These are phyloP conservation scores for Caenorhabditis drosophilae DNA, from an alignment of 2,888 invertebrate species.

Conservation along the genomic window DNA sequence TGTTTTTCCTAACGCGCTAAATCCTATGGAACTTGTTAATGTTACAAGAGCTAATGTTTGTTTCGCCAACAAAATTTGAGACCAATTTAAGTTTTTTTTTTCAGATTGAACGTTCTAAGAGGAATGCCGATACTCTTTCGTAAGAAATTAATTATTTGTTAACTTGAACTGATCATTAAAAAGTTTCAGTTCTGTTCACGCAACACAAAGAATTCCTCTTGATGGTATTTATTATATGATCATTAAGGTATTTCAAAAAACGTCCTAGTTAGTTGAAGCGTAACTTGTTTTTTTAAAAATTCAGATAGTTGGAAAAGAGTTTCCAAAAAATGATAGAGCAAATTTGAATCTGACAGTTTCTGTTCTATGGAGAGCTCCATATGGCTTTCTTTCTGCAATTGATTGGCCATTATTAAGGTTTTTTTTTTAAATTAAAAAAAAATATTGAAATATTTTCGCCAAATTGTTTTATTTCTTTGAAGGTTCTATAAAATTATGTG, in stretches of 20 bases:
- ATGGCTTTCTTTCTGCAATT: constrained; percentile 85
- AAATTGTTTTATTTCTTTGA: constrained; percentile 4
- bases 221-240: constrained; percentile 67
- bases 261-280: too few species aligned
- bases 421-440: not conserved
- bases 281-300: too few species aligned
- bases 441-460: not conserved
- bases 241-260: constrained; percentile 61
- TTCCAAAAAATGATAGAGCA: constrained; percentile 13
- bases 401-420: constrained; percentile 81
- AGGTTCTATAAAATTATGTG: constrained; percentile 91
- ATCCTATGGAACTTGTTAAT: constrained; percentile 24
- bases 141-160: too few species aligned
- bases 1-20: constrained; percentile 28
- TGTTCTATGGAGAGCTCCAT: constrained; percentile 70
- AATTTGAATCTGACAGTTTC: constrained; percentile 44
- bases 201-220: constrained; percentile 56
- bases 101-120: too few species aligned
- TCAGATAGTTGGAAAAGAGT: constrained; percentile 29
- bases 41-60: constrained; percentile 37
- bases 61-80: too few species aligned
- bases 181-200: constrained; percentile 57
- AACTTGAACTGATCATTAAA: not conserved
- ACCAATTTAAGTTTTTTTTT: too few species aligned
- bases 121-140: too few species aligned